Evolutionary conservation across 2,888 invertebrate genomes (phyloP).

Genomic region (Drosophila diplacantha): DNA sequence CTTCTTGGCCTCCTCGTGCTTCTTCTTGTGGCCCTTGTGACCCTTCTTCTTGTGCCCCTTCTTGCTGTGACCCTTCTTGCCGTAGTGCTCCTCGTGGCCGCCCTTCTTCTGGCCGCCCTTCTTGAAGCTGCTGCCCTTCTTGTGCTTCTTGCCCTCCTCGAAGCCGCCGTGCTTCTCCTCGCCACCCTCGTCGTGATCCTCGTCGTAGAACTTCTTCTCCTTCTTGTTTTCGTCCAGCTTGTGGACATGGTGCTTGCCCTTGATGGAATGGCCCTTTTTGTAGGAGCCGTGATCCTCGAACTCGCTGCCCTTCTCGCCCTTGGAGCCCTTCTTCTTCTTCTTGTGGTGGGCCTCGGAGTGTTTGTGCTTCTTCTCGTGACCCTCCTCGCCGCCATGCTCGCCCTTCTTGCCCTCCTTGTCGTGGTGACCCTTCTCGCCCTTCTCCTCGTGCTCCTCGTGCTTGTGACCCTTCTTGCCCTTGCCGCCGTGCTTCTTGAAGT

Average conservation of each 20-base stretch:
- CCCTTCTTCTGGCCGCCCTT: conserved; percentile 89
- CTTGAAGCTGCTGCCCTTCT: conserved; percentile 89
- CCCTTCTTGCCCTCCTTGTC: conserved; percentile 81
- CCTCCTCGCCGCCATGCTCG: conserved; percentile 79
- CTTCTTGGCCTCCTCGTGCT: conserved; percentile 87
- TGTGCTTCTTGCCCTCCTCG: conserved; percentile 88
- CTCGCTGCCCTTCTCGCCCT: conserved; percentile 79
- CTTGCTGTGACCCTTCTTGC: conserved; percentile 88
- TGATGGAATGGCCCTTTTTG: conserved; percentile 90
- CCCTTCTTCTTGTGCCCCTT: conserved; percentile 89
- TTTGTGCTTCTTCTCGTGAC: conserved; percentile 79
- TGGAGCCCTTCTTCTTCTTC: conserved; percentile 79
- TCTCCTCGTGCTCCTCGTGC: conserved; percentile 83
- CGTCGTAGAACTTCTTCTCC: conserved; percentile 91
- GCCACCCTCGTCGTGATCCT: conserved; percentile 88
- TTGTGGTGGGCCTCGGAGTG: conserved; percentile 78
- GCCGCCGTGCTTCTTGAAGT: conserved; percentile 83
- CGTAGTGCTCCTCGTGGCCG: conserved; percentile 87
- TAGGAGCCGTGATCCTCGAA: conserved; percentile 82
- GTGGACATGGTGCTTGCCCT: conserved; percentile 91
- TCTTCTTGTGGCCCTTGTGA: conserved; percentile 87
- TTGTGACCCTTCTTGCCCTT: conserved; percentile 86
- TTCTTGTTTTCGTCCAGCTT: conserved; percentile 92
- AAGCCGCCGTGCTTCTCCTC: conserved; percentile 89
- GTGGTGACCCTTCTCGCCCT: conserved; percentile 85